Evolutionary conservation across 2,797 vertebrate genomes (phyloP), one percentile per base, ranked within the genome.

Genomic region (Coregonus sp.): DNA sequence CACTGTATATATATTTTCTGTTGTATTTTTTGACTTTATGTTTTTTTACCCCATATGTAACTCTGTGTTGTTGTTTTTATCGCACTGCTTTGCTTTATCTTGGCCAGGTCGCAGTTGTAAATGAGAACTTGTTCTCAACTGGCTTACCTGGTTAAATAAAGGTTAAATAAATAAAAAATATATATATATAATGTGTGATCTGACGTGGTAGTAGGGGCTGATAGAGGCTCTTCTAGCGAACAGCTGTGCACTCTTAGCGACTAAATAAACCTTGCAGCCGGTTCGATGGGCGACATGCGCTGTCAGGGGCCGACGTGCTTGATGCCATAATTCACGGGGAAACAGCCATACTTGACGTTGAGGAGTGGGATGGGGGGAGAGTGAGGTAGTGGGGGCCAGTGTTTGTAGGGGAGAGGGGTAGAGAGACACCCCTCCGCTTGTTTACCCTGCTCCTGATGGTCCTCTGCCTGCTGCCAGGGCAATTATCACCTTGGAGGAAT

Each of bases 401-500:
- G 67, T 61, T 25, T 74, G n/a, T 47, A 73, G 56, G 73, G 71
- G 74, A 65, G 80, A 78, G 78, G 80, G 80, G 77, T 73, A 56
- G 71, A 76, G 71, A 74, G 75, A 80, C 77, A 87, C 80, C 84
- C 90, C 9, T 70, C 75, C 76, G 81, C 88, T 90, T 94, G 93
- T 94, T 96, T 95, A 93, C 91, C 84, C 87, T 91, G 90, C 71
- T 82, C 91, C 88, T 92, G 91, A 71, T 79, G 90, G 88, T 93
- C 94, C 94, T 95, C 94, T 81, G 92, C 90, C 82, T 93, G 90
- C 95, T 92, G 88, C 92, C 91, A 86, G 87, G 87, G 93, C 89
- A 92, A 95, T 96, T 95, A 94, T 95, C 96, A 95, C 95, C 94
- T 95, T 86, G 75, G 90, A 94, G 94, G 94, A 96, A 96, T 94